phyloP scores from a whole-genome alignment of 2,113 vertebrate species.

The Anguilla rostrata region DNA sequence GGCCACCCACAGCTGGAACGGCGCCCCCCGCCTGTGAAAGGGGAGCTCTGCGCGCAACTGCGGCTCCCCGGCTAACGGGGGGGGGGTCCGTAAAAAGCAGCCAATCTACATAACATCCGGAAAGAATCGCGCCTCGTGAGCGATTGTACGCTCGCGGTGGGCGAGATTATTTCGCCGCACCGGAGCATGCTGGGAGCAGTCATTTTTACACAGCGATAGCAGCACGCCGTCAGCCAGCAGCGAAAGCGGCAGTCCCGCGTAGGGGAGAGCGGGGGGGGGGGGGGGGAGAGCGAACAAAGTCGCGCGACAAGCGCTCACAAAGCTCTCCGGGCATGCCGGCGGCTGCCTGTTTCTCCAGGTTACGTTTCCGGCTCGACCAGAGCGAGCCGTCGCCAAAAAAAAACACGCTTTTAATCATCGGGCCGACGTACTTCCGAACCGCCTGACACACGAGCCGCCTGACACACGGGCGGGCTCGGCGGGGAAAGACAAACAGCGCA shows the following conservation, averaged over 20 bases:
- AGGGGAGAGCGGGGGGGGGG: not conserved
- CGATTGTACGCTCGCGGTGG: not conserved
- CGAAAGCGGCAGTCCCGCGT: not conserved
- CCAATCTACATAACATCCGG: too few species aligned
- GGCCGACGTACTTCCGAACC: not conserved
- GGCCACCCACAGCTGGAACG: not conserved
- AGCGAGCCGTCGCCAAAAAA: constrained; percentile 16
- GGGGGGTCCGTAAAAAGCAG: not conserved
- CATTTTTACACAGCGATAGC: not conserved
- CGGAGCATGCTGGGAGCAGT: not conserved
- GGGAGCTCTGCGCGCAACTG: not conserved
- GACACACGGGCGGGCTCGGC: not conserved
- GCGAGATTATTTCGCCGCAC: not conserved
- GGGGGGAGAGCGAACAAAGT: not conserved
- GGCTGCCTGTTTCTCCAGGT: not conserved
- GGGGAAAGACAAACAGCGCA: not conserved
- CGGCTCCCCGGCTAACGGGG: not conserved
- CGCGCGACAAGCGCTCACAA: not conserved
- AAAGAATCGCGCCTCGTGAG: not conserved
- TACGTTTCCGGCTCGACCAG: constrained; percentile 30
- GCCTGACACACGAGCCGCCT: too few species aligned
- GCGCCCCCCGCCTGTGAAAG: not conserved
- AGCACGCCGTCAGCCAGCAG: not conserved
- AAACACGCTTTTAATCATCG: constrained; percentile 36
- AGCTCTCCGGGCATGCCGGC: not conserved